A percentile compares a stretch with the other conserved stretches of the same genome.
phyloP scores from a whole-genome alignment of 2,113 vertebrate genomes.

The Aix galericulata region DNA sequence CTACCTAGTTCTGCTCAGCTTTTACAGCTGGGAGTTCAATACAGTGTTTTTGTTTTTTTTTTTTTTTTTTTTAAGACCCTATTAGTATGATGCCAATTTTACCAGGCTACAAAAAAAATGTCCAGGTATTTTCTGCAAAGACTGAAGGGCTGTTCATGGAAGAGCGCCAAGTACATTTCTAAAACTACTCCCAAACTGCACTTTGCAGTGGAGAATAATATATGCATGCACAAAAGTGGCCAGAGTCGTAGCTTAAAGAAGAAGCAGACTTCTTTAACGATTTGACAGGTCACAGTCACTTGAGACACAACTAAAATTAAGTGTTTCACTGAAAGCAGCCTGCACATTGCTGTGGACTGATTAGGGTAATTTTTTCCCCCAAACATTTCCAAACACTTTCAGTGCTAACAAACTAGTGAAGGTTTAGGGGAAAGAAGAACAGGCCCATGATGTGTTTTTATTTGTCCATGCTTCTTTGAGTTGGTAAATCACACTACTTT shows the following conservation, averaged over 20 bases:
- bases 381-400: neutral
- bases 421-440: constrained; percentile 2
- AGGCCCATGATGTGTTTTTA: constrained; percentile 13
- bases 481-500: constrained; percentile 62
- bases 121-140: neutral
- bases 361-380: neutral
- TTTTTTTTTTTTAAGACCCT: neutral
- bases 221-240: neutral
- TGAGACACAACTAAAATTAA: neutral
- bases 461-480: constrained; percentile 50
- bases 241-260: neutral
- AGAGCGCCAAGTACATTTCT: neutral
- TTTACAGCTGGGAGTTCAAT: neutral
- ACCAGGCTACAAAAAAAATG: neutral
- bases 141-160: neutral
- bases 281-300: neutral
- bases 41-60: neutral
- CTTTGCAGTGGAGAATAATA: neutral
- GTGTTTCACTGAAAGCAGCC: neutral
- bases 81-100: neutral
- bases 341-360: neutral
- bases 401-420: neutral
- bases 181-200: neutral
- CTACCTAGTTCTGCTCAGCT: neutral
- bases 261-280: neutral